Conservation (phyloP, 2,888 invertebrate species). For the Meiosimyza platycephala region DNA sequence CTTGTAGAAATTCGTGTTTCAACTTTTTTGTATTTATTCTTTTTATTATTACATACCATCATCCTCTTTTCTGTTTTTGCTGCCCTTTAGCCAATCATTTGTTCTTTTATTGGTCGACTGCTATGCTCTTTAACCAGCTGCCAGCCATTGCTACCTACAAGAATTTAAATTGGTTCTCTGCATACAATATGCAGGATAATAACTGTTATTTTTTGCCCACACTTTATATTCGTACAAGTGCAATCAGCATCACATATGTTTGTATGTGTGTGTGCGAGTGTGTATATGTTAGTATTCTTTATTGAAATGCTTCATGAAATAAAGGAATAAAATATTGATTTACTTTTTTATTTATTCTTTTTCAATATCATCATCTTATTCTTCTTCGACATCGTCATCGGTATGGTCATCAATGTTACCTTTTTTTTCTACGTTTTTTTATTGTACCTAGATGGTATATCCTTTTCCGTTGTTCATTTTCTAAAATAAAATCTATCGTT, state of each 20-base stretch:
- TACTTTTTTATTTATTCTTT: slow-evolving; percentile 12
- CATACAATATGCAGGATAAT: slow-evolving; percentile 19
- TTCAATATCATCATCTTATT: slow-evolving; percentile 13
- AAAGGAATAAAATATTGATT: slow-evolving; percentile 23
- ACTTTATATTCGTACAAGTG: neutral
- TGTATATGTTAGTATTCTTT: slow-evolving; percentile 28
- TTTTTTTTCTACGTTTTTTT: neutral
- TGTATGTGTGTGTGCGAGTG: neutral
- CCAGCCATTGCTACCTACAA: slow-evolving; percentile 33
- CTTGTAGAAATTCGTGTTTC: neutral
- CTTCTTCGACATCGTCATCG: too few species aligned
- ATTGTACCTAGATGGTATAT: slow-evolving; percentile 20
- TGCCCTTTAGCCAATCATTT: slow-evolving; percentile 56
- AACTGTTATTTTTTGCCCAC: slow-evolving; percentile 8
- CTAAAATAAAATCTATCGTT: slow-evolving; percentile 33
- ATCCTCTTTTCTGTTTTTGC: slow-evolving; percentile 47
- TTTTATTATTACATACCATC: slow-evolving; percentile 43
- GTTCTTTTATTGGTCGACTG: slow-evolving; percentile 52
- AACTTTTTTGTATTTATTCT: slow-evolving; percentile 9
- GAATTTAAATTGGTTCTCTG: slow-evolving; percentile 32
- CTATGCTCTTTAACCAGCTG: neutral
- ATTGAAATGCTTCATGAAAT: slow-evolving; percentile 28
- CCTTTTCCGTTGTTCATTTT: slow-evolving; percentile 37
- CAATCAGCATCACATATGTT: neutral
- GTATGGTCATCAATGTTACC: neutral